A percentile compares a stretch with the other conserved stretches of the same genome.
phyloP scores from a whole-genome alignment of 2,797 vertebrate species.

The Alectoris magna region DNA sequence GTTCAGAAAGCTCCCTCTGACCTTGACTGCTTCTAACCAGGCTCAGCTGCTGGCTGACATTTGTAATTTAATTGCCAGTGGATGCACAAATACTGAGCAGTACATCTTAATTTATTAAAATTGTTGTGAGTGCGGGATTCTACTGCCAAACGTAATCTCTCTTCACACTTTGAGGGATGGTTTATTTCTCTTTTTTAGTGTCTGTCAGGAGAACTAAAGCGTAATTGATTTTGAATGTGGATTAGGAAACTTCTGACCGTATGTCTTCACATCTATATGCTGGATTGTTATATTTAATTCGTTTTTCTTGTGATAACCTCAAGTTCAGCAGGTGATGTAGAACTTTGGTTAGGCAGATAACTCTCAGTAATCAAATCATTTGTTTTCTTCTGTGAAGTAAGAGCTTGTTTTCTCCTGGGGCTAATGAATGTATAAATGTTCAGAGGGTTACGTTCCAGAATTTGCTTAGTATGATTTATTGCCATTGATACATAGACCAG shows the following conservation, averaged over 20 bases:
- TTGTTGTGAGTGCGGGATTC: background rate
- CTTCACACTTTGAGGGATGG: background rate
- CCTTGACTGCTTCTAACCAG: background rate
- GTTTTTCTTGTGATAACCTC: background rate
- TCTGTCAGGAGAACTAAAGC: background rate
- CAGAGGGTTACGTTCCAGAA: background rate
- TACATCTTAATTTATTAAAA: background rate
- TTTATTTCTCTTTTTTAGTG: background rate
- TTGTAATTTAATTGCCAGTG: background rate
- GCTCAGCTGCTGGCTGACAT: background rate
- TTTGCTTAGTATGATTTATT: background rate
- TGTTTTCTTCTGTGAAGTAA: background rate
- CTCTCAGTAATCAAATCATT: background rate
- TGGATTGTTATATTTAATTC: background rate
- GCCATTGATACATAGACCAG: background rate
- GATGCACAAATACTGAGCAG: background rate
- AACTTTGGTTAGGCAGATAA: background rate
- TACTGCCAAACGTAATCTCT: background rate
- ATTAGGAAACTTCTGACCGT: background rate
- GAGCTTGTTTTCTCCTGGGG: background rate
- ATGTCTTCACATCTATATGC: background rate
- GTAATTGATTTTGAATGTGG: background rate
- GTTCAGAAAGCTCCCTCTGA: background rate
- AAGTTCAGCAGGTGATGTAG: accelerated
- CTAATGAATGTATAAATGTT: background rate